These are phyloP conservation scores for Notechis scutatus DNA, from an alignment of 2,113 vertebrate genomes.

Conservation along the genomic window DNA sequence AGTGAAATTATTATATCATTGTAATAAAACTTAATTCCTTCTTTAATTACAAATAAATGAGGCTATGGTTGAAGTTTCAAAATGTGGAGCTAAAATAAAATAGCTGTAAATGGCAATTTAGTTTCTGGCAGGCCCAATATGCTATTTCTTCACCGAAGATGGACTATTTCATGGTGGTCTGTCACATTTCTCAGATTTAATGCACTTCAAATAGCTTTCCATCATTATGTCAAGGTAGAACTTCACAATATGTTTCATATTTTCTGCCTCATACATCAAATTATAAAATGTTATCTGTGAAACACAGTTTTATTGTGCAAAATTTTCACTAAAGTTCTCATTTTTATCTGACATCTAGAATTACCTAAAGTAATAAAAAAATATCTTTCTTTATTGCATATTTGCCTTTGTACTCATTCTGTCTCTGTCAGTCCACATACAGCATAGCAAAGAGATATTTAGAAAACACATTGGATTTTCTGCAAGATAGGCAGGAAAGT, in stretches of 20 bases:
- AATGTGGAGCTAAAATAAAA: constrained; percentile 23
- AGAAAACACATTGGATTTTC: constrained; percentile 47
- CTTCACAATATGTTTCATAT: constrained; percentile 77
- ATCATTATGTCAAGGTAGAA: constrained; percentile 69
- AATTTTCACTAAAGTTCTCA: constrained; percentile 75
- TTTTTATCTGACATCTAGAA: constrained; percentile 79
- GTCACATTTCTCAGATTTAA: constrained; percentile 54
- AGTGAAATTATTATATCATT: neutral
- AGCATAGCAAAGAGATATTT: constrained; percentile 58
- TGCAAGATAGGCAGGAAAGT: constrained; percentile 34
- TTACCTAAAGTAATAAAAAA: constrained; percentile 78
- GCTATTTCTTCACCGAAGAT: neutral
- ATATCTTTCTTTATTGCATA: constrained; percentile 69
- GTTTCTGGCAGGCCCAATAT: constrained; percentile 30
- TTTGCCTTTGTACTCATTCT: constrained; percentile 73
- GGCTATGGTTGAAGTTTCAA: neutral
- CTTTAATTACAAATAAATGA: neutral
- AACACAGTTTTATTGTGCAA: constrained; percentile 71
- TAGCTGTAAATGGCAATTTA: constrained; percentile 14
- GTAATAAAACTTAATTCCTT: neutral
- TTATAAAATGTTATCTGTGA: constrained; percentile 70
- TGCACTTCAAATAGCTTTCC: constrained; percentile 56
- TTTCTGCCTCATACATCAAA: constrained; percentile 78
- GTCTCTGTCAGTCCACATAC: constrained; percentile 68
- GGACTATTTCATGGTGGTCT: constrained; percentile 52